Evolutionary conservation across 2,888 invertebrate species (phyloP).

Genomic region (Bimastos eiseni): DNA sequence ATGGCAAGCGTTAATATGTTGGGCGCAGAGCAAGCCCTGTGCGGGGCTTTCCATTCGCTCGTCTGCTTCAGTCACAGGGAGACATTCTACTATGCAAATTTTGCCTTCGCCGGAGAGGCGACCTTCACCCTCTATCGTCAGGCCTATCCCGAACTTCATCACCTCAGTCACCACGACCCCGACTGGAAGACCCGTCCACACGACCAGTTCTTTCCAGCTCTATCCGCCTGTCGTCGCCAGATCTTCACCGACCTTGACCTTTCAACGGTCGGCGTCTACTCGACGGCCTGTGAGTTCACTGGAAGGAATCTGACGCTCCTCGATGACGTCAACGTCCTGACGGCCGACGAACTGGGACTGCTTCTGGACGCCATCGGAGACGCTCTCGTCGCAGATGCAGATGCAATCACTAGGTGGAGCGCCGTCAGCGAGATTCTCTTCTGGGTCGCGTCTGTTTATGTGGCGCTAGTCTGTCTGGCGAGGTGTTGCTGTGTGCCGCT

Average conservation of each 20-base stretch:
- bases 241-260: conserved; percentile 43
- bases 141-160: background rate
- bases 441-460: background rate
- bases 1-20: conserved; percentile 15
- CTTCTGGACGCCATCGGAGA: conserved; percentile 6
- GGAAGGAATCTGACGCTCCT: conserved; percentile 3
- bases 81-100: conserved; percentile 45
- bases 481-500: background rate
- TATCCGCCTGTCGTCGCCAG: conserved; percentile 42
- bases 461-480: background rate
- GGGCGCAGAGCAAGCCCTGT: conserved; percentile 36
- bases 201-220: conserved; percentile 41
- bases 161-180: background rate
- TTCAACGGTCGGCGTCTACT: background rate
- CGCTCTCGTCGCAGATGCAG: background rate
- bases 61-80: conserved; percentile 45
- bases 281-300: conserved; percentile 10
- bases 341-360: background rate
- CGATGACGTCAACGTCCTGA: conserved; percentile 13
- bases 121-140: conserved; percentile 14
- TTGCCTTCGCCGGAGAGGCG: conserved; percentile 26
- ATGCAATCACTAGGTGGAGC: background rate
- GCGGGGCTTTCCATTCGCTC: conserved; percentile 16
- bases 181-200: conserved; percentile 8
- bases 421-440: background rate